Percentiles rank a stretch among this genome's conserved stretches.
phyloP scores from a whole-genome alignment of 2,888 invertebrate species.

The Oscheius sp. region DNA sequence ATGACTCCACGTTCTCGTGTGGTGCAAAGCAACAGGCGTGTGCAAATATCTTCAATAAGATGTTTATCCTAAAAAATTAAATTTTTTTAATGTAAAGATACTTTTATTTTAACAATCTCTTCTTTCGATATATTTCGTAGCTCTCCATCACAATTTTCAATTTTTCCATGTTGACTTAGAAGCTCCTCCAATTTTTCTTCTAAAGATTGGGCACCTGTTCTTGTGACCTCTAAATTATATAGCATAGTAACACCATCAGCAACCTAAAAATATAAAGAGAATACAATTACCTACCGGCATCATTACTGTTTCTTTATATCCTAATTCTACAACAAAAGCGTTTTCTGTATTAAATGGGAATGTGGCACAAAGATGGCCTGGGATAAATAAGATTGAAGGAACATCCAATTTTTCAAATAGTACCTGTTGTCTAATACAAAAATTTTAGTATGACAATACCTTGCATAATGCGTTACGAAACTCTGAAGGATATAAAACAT shows the following conservation, averaged over 20 bases:
- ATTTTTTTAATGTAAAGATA: conserved; percentile 12
- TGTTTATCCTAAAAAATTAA: not conserved
- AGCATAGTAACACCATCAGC: conserved; percentile 87
- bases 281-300: conserved; percentile 35
- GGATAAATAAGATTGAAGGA: conserved; percentile 82
- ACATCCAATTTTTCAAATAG: conserved; percentile 39
- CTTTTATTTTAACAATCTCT: conserved; percentile 39
- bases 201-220: conserved; percentile 73
- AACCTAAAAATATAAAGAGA: conserved; percentile 60
- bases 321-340: conserved; percentile 86
- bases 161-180: conserved; percentile 38
- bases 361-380: conserved; percentile 84
- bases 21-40: conserved; percentile 15
- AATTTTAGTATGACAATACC: conserved; percentile 20
- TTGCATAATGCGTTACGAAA: conserved; percentile 83
- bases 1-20: conserved; percentile 14
- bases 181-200: conserved; percentile 38
- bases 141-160: conserved; percentile 38
- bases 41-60: conserved; percentile 15
- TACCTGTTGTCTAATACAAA: not conserved
- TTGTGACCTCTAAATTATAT: conserved; percentile 82
- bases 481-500: conserved; percentile 82
- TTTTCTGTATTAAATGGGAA: conserved; percentile 84
- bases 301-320: conserved; percentile 81
- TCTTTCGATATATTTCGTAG: conserved; percentile 32